Percentiles rank a stretch among this genome's conserved stretches.
These are phyloP conservation scores for Notamacropus eugenii DNA, from an alignment of 2,797 vertebrate genomes.

Conservation along the genomic window DNA sequence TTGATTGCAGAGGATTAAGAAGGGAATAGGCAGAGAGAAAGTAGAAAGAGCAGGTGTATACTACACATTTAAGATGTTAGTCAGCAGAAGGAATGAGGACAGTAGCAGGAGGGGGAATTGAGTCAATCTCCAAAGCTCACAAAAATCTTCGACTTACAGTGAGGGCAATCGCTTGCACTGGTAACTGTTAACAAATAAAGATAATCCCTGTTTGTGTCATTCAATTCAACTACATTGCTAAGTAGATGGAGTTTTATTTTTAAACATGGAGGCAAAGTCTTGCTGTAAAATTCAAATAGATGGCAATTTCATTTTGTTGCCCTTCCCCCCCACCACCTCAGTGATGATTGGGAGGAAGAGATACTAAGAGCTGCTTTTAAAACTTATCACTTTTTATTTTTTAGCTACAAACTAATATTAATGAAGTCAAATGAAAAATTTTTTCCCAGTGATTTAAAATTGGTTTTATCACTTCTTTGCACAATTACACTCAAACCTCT, in stretches of 20 bases:
- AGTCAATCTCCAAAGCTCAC: background rate
- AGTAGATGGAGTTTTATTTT: background rate
- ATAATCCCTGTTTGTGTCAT: background rate
- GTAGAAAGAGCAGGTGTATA: background rate
- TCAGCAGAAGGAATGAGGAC: background rate
- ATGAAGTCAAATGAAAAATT: conserved; percentile 1
- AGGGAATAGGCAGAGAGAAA: background rate
- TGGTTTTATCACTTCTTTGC: background rate
- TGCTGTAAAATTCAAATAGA: background rate
- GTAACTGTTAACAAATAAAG: background rate
- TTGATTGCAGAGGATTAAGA: background rate
- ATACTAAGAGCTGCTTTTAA: background rate
- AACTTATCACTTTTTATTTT: conserved; percentile 9
- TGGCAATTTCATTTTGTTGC: background rate
- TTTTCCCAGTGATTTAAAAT: background rate
- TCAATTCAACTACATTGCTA: background rate
- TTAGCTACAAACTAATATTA: background rate
- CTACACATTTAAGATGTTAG: background rate
- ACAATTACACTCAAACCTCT: background rate
- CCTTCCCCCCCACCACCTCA: background rate
- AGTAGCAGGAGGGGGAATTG: background rate
- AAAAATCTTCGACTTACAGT: background rate
- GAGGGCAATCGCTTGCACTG: background rate
- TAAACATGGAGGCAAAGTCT: background rate
- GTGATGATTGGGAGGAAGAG: background rate